Base-by-base conservation (phyloP, 2,113 vertebrate species). In the Proterorhinus semilunaris region DNA sequence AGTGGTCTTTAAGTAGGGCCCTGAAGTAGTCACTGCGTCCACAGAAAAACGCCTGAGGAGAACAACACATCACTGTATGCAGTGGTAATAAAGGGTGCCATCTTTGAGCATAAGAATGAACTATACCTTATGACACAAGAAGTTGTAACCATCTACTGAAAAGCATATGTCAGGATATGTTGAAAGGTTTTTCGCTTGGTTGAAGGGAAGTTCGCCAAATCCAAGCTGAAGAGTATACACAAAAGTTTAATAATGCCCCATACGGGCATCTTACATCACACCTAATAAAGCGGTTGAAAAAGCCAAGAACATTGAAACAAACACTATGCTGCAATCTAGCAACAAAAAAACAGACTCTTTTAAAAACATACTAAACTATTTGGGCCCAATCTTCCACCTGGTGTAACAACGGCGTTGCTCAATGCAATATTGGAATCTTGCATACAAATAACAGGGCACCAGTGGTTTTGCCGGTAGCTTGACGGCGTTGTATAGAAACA, bases 21-120 rank as follows among this genome's bases (percentile, higher is more conserved):
- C 95, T 96, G 85, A 99, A 99, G 85, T 98, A 99, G 90, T 99
- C 98, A 57, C 97, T 99, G 10, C 96, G 95, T 69, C 97, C 95
- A 61, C 96, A 96, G 91, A 98, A 98, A 91, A 99, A 99, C 1
- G 93, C 96, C 97, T 99, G 87, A 10, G 62, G 75, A 81, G 49
- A 74, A 45, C 69, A 17, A 80, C 17, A 72, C 12, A 63, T 59
- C 44, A 73, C 17, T 68, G 66, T 42, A 2, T 15, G 11, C 48
- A 71, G n/a, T 59, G 4, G 6, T 7, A 50, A 53, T 36, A 43
- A 5, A 1, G 6, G 3, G 6, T 9, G n/a, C 6, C 1, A n/a
- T 5, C 0, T 5, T 42, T n/a, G 50, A 36, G 6, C 36, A 10
- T 11, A 36, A 13, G 13, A 62, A 55, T 49, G 52, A 2, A 7